Evolutionary conservation across 2,113 vertebrate species (phyloP), one percentile per base, ranked within the genome.

Genomic region (Tachycineta bicolor): DNA sequence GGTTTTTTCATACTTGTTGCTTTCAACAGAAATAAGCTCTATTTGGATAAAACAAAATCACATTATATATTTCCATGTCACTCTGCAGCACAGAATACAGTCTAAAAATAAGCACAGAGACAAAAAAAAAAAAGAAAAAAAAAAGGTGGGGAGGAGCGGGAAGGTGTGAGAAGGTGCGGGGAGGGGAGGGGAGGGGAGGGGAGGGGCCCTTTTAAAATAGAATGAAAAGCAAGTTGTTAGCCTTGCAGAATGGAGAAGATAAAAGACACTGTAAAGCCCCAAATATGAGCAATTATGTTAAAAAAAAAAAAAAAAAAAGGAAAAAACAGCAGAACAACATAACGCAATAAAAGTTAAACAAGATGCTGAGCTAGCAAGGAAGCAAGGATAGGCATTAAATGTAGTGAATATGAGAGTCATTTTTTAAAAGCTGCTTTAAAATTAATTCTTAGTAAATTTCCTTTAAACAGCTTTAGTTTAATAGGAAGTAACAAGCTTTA

Each of bases 371-470:
- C 7, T 33, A 56, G 31, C 15, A 60, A 46, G 29, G 20, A 74
- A 15, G 31, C 17, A 60, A 46, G 29, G 20, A 74, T 13, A 75
- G 10, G 6, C 4, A 74, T 29, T 68, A 49, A 47, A 53, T n/a
- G 14, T 1, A 62, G 11, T 15, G 9, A 75, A 25, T 50, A 26
- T 11, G 14, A 39, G 37, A 6, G 8, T n/a, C 0, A 6, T 23
- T 62, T 63, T 37, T 11, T 3, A 83, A 93, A 91, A 23, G 19
- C 7, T 67, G 25, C 26, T 71, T 77, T 59, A 47, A 78, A 84
- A 67, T n/a, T 17, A 74, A 37, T 33, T 74, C 12, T 34, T 1
- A 0, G 10, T 12, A 34, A 39, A 82, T 39, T 94, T 3, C 12
- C 8, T n/a, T 67, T 8, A 60, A 75, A 71, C 1, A 22, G 0